Conservation (phyloP, 2,113 vertebrate genomes). For the Stegastes partitus region DNA sequence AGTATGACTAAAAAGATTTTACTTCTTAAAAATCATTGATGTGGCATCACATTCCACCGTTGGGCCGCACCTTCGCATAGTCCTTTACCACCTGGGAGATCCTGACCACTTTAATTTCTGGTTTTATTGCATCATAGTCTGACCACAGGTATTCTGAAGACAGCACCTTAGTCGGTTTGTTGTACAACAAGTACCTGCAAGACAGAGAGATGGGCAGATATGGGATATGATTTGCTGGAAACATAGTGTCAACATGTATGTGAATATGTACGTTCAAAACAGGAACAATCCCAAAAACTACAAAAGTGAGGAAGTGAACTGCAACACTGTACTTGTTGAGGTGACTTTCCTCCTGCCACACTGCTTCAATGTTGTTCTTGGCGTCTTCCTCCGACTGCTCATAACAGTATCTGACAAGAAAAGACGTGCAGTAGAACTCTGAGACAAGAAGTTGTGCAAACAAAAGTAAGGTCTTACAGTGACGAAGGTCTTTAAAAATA, state of each 20-base stretch:
- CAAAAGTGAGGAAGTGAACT: background rate
- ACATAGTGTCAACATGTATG: too few species aligned
- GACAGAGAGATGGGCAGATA: background rate
- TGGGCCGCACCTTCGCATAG: conserved; percentile 58
- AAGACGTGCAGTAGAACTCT: too few species aligned
- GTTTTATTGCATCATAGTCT: conserved; percentile 6
- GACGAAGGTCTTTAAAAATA: too few species aligned
- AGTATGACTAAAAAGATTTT: background rate
- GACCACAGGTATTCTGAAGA: conserved; percentile 70
- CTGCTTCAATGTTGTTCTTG: conserved; percentile 55
- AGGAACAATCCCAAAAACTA: background rate
- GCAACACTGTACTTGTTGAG: conserved; percentile 59
- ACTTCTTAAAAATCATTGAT: background rate
- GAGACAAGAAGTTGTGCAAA: too few species aligned
- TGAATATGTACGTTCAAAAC: background rate
- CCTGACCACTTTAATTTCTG: conserved; percentile 61
- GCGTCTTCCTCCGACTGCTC: conserved; percentile 36
- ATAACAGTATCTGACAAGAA: conserved; percentile 53
- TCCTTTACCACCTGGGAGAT: conserved; percentile 63
- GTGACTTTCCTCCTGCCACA: conserved; percentile 68
- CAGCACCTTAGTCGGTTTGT: conserved; percentile 70
- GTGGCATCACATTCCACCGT: conserved; percentile 45
- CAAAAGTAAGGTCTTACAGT: too few species aligned
- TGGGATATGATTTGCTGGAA: too few species aligned
- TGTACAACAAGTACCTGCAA: conserved; percentile 64